Conservation (phyloP, 2,113 vertebrate genomes). For the Balaenoptera acutorostrata region DNA sequence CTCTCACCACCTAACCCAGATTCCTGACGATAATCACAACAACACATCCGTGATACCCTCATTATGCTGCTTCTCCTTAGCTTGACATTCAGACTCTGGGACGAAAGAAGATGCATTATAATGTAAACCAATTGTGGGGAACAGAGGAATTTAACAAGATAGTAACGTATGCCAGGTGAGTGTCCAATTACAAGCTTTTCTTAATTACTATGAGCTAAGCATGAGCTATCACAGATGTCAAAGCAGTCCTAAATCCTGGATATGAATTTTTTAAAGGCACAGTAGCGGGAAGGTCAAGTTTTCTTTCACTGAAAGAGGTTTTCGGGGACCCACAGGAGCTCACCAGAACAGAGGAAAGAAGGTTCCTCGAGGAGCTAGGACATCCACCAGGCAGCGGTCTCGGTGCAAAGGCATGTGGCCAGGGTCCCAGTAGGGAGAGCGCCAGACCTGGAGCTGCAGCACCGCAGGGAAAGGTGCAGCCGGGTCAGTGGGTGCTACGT, state of each 20-base stretch:
- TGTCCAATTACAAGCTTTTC: conserved; percentile 14
- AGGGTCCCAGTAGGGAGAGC: accelerated
- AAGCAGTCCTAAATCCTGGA: neutral
- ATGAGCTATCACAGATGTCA: neutral
- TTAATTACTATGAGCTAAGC: conserved; percentile 26
- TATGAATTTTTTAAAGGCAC: neutral
- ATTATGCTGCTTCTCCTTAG: conserved; percentile 41
- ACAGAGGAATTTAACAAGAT: conserved; percentile 51
- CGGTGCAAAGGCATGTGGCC: neutral
- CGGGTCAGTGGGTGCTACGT: accelerated
- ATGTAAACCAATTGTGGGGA: conserved; percentile 45
- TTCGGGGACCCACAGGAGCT: neutral
- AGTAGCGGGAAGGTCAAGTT: neutral
- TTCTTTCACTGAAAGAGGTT: neutral
- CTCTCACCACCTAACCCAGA: neutral
- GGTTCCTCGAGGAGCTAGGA: neutral
- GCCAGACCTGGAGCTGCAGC: accelerated
- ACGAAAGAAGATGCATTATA: conserved; percentile 28
- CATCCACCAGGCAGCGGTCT: too few species aligned
- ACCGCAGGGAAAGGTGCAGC: accelerated
- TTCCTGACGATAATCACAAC: conserved; percentile 16
- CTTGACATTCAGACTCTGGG: conserved; percentile 26
- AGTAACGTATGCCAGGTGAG: neutral
- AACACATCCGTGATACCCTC: conserved; percentile 33
- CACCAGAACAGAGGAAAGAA: neutral